Percentiles rank a stretch among this genome's conserved stretches.
These are phyloP conservation scores for Torymus aiolomorphi DNA, from an alignment of 2,888 invertebrate genomes.

Conservation along the genomic window DNA sequence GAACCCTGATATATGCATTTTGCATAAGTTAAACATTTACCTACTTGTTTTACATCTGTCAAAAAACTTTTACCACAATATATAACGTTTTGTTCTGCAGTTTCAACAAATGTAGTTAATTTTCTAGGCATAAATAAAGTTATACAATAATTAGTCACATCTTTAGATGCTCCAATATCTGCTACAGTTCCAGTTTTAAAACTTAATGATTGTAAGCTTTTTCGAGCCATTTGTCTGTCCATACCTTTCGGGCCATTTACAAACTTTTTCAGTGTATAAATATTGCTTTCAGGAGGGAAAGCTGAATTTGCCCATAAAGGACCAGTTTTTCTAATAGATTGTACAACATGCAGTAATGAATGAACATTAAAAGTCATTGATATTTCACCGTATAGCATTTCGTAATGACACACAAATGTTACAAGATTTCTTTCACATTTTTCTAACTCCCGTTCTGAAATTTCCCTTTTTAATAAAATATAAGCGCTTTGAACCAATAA, in stretches of 20 bases:
- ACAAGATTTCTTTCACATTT: constrained; percentile 52
- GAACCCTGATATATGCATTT: background rate
- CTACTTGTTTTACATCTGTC: background rate
- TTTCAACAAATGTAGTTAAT: background rate
- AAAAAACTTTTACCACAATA: constrained; percentile 1
- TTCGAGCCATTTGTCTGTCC: no score
- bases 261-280: no score
- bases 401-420: constrained; percentile 48
- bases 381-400: constrained; percentile 48
- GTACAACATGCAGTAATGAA: constrained; percentile 50
- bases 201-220: constrained; percentile 15
- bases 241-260: no score
- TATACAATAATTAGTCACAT: constrained; percentile 3
- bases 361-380: constrained; percentile 59
- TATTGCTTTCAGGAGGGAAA: no score
- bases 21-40: background rate
- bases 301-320: constrained; percentile 55
- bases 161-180: background rate
- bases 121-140: background rate
- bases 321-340: constrained; percentile 55
- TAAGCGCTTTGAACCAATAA: background rate
- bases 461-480: background rate
- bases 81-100: constrained; percentile 3
- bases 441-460: constrained; percentile 46
- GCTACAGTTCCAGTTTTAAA: constrained; percentile 4